Percentiles rank a stretch among this genome's conserved stretches.
Conservation (phyloP, 2,888 invertebrate species). For the Orthonychiurus folsomi region DNA sequence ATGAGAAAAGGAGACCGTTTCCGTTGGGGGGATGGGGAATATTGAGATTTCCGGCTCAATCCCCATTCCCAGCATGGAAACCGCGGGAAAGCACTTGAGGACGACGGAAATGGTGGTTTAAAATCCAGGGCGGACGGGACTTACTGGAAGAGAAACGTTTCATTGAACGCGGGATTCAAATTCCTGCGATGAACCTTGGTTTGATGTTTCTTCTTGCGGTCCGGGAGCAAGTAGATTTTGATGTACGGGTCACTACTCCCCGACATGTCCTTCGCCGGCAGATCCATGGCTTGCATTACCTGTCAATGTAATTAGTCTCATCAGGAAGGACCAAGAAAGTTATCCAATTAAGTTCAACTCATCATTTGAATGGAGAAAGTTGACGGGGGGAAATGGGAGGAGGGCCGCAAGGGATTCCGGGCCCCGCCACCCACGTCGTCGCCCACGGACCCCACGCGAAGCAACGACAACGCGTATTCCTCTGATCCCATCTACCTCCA, state of each 20-base stretch:
- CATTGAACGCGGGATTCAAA: conserved; percentile 71
- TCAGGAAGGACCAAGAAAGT: not conserved
- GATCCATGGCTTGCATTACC: conserved; percentile 64
- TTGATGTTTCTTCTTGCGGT: conserved; percentile 75
- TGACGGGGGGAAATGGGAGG: not conserved
- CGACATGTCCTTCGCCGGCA: conserved; percentile 74
- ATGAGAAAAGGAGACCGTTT: too few species aligned
- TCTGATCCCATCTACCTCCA: too few species aligned
- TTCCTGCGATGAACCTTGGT: conserved; percentile 75
- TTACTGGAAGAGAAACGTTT: conserved; percentile 72
- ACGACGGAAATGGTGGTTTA: too few species aligned
- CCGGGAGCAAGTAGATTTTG: conserved; percentile 72
- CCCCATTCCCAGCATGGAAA: too few species aligned
- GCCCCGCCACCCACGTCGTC: not conserved
- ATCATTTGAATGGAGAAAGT: too few species aligned
- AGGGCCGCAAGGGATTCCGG: not conserved
- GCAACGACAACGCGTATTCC: too few species aligned
- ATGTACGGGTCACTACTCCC: conserved; percentile 82
- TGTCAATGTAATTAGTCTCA: conserved; percentile 41
- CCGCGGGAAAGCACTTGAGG: too few species aligned
- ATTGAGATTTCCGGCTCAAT: too few species aligned
- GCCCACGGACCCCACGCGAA: too few species aligned
- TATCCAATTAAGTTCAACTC: not conserved
- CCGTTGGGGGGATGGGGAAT: too few species aligned
- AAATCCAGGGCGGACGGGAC: too few species aligned